Base-by-base conservation (phyloP, 2,888 invertebrate genomes). In the Dioctria rufipes region DNA sequence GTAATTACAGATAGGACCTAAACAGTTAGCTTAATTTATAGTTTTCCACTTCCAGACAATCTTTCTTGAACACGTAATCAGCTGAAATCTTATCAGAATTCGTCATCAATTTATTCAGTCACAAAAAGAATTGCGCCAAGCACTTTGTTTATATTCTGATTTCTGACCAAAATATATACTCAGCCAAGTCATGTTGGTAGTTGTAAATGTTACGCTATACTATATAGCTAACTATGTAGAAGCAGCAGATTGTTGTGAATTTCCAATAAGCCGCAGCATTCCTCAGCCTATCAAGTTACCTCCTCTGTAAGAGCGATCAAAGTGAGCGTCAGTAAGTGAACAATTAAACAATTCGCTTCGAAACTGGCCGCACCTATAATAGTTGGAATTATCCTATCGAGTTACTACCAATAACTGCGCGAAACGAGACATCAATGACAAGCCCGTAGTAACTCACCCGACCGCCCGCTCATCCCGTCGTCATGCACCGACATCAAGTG, bases 261-360 rank as follows among this genome's bases (percentile, higher is more conserved):
- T 49, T 49, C 37, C 13, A 46, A 43, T 67, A 49, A 54, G n/a
- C 54, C 54, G 11, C 54, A 54, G 37, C 67, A 67, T 49, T 67
- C 67, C 67, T 8, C 4, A n/a, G 0, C 54, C 11, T 54, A 54
- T 37, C 37, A 51, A 39, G 46, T 37, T n/a, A 9, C 49, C 51
- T 11, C 37, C 49, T 25, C 51, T 4, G 51, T 4, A 51, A 25
- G 37, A 39, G 49, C 0, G 25, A 25, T 25, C 25, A 25, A 25
- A 25, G 69, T 25, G 49, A 69, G 11, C 51, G 69, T 11, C 54
- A 51, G 51, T 51, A 69, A 69, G 51, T 51, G 51, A 39, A 69
- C 69, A 54, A 69, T 69, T 69, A 69, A 69, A 39, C 51, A 69
- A 69, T 69, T 54, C 39, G 11, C 69, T 51, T 37, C 39, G 5